Conservation (phyloP, 37 sponge, comb jelly and placozoan species). For the Cladorhizidae sp. region DNA sequence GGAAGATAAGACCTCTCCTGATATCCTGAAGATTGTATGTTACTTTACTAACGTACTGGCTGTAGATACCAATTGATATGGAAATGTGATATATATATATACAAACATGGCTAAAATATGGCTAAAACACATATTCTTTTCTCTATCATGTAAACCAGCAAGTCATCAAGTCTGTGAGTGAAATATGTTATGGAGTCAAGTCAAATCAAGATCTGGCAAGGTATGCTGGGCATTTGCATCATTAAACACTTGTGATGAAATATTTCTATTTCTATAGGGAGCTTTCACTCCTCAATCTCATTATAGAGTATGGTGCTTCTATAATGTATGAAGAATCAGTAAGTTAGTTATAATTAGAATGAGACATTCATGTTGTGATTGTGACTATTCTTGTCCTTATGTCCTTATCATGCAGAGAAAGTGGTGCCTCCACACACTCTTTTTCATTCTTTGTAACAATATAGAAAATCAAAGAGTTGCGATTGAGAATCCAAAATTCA, state of each 20-base stretch:
- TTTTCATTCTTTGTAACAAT: conserved; percentile 34
- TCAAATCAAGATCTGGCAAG: conserved; percentile 37
- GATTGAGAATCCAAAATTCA: conserved; percentile 5
- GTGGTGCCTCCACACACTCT: conserved; percentile 44
- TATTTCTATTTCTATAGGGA: background rate
- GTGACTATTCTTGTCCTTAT: background rate
- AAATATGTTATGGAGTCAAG: conserved; percentile 26
- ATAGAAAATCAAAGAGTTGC: conserved; percentile 19
- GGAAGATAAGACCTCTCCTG: background rate
- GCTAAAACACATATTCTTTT: no score
- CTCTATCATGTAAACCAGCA: conserved; percentile 24
- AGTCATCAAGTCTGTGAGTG: conserved; percentile 31
- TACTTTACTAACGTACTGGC: no score
- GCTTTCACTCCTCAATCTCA: background rate
- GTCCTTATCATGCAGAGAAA: conserved; percentile 6
- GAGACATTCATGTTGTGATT: background rate
- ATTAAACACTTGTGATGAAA: background rate
- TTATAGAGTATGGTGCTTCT: background rate
- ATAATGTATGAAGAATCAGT: conserved; percentile 17
- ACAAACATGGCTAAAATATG: no score
- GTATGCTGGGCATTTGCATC: no score
- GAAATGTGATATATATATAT: no score
- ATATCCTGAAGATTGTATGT: conserved; percentile 23
- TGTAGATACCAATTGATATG: no score
- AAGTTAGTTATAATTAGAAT: background rate